These are phyloP conservation scores for Pachypanchax playfairii DNA, from an alignment of 2,113 vertebrate species.

Conservation along the genomic window DNA sequence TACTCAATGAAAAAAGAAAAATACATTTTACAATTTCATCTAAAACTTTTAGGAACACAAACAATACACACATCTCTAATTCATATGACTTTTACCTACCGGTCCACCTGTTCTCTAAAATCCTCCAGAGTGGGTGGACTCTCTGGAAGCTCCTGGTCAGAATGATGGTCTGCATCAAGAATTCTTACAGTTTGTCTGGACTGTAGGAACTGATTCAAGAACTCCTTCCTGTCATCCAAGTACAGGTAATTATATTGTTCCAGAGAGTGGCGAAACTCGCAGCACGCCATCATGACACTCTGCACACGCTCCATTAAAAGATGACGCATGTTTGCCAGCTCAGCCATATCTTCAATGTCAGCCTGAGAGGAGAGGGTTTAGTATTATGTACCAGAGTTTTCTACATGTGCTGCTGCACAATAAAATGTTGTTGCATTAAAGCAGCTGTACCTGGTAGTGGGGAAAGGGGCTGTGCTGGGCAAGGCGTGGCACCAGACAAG, in stretches of 20 bases:
- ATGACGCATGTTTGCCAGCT: constrained; percentile 75
- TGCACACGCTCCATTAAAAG: constrained; percentile 78
- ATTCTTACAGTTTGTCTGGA: constrained; percentile 77
- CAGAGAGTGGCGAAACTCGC: constrained; percentile 74
- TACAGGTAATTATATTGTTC: constrained; percentile 85
- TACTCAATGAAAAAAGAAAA: not conserved
- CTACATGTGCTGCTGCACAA: not conserved
- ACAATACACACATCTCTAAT: not conserved
- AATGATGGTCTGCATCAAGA: constrained; percentile 76
- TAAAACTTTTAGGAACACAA: too few relatives aligned
- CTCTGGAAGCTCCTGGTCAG: constrained; percentile 74
- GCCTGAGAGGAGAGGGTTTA: constrained; percentile 64
- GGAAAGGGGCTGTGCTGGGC: constrained; percentile 65
- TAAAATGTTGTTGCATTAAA: too few relatives aligned
- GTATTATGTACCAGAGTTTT: not conserved
- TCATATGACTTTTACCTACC: constrained; percentile 30
- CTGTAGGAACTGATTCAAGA: constrained; percentile 85
- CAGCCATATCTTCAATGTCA: constrained; percentile 85
- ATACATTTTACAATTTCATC: too few relatives aligned
- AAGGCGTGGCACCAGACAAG: constrained; percentile 86
- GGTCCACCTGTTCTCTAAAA: constrained; percentile 85
- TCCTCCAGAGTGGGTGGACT: constrained; percentile 80
- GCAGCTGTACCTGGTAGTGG: constrained; percentile 90
- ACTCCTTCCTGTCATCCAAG: constrained; percentile 84
- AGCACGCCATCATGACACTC: constrained; percentile 61